Conservation (phyloP, 92 coral and sea anemone genomes). For the Actinostola sp. region DNA sequence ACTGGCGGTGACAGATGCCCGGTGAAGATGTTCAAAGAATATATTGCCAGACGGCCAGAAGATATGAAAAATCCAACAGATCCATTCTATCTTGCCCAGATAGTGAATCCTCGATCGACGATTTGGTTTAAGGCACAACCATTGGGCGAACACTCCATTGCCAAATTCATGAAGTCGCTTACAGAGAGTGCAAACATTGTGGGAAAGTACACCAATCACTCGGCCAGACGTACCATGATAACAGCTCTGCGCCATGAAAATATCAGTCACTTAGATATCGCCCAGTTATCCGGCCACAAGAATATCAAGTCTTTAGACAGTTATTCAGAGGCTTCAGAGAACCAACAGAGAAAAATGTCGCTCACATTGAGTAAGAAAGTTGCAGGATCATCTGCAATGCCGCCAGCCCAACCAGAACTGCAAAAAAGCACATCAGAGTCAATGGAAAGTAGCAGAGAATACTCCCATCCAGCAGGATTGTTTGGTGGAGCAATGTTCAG, state of each 20-base stretch:
- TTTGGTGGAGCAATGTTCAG: too few relatives aligned
- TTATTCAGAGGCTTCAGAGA: slow-evolving; percentile 23
- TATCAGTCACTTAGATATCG: slow-evolving; percentile 30
- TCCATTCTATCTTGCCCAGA: slow-evolving; percentile 1
- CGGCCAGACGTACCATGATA: slow-evolving; percentile 38
- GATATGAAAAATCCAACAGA: background rate
- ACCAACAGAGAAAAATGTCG: slow-evolving; percentile 2
- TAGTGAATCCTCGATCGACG: background rate
- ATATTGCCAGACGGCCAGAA: background rate
- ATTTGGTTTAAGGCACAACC: slow-evolving; percentile 20
- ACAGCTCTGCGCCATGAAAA: slow-evolving; percentile 13
- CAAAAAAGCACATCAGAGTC: too few relatives aligned
- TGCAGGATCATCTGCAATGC: too few relatives aligned
- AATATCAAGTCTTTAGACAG: slow-evolving; percentile 33
- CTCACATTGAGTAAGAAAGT: too few relatives aligned
- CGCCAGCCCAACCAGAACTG: too few relatives aligned
- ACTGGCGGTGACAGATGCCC: slow-evolving; percentile 5
- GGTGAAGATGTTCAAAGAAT: slow-evolving; percentile 1
- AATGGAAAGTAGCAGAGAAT: too few relatives aligned
- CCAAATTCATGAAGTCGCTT: slow-evolving; percentile 18
- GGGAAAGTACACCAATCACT: slow-evolving; percentile 31
- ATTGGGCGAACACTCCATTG: slow-evolving; percentile 10
- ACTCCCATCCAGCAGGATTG: too few relatives aligned
- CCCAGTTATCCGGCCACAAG: slow-evolving; percentile 13
- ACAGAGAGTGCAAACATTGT: background rate